Conservation (phyloP, 2,888 invertebrate species). For the Eupithecia insigniata region DNA sequence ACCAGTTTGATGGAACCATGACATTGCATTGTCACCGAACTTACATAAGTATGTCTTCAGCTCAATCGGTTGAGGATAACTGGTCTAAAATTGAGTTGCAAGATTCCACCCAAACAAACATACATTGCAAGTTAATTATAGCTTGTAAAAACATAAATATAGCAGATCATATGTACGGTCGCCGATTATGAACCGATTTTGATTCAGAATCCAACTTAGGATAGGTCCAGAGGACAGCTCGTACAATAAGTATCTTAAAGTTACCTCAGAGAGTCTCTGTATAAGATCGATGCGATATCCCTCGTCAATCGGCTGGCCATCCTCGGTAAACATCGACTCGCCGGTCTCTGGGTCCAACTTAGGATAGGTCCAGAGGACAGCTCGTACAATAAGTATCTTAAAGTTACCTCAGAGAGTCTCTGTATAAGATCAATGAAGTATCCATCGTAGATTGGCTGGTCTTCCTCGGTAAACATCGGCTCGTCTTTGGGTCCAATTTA, state of each 20-base stretch:
- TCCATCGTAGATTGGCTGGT: constrained; percentile 87
- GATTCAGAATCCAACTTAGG: constrained; percentile 85
- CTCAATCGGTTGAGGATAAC: too few relatives aligned
- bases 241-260: not conserved
- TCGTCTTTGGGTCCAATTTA: constrained; percentile 83
- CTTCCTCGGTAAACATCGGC: constrained; percentile 80
- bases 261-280: constrained; percentile 85
- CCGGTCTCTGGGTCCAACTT: constrained; percentile 84
- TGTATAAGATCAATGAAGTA: constrained; percentile 93
- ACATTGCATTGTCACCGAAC: too few relatives aligned
- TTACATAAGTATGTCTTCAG: too few relatives aligned
- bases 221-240: constrained; percentile 89
- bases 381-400: not conserved
- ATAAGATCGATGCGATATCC: constrained; percentile 95
- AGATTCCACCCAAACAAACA: too few relatives aligned
- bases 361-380: constrained; percentile 90
- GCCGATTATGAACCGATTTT: too few relatives aligned
- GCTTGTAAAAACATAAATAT: too few relatives aligned
- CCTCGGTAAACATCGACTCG: constrained; percentile 77
- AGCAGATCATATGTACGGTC: too few relatives aligned
- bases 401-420: constrained; percentile 84
- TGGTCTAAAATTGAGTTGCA: too few relatives aligned
- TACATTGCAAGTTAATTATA: too few relatives aligned
- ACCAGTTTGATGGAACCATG: too few relatives aligned
- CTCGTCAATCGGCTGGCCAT: constrained; percentile 86